These are phyloP conservation scores for Rhopalosiphum maidis DNA, from an alignment of 1,140 invertebrate genomes.

Conservation along the genomic window DNA sequence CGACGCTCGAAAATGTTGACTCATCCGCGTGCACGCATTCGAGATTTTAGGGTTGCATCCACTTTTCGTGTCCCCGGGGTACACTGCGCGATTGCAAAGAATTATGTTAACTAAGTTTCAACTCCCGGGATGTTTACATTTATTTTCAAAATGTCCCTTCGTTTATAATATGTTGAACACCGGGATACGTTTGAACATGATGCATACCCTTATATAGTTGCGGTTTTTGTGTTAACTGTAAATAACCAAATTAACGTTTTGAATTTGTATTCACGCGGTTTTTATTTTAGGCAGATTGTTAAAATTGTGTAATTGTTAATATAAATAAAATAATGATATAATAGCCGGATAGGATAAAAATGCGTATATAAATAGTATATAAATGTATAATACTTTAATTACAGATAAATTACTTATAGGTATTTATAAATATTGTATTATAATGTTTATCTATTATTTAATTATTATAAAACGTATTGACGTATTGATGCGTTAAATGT, in stretches of 20 bases:
- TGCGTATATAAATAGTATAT: too few relatives aligned
- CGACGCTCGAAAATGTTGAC: constrained; percentile 3
- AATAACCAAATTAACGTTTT: not conserved
- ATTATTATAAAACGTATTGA: not conserved
- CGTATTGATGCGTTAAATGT: not conserved
- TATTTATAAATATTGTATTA: not conserved
- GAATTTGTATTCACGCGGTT: not conserved
- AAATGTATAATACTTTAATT: not conserved
- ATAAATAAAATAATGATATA: not conserved
- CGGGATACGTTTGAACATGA: not conserved
- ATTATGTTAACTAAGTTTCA: constrained; percentile 48
- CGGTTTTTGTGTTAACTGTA: not conserved
- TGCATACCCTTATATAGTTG: not conserved
- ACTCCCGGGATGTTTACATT: constrained; percentile 28
- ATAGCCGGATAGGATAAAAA: not conserved
- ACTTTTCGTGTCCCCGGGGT: constrained; percentile 2
- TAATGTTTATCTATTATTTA: not conserved
- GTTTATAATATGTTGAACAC: not conserved
- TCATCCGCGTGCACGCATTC: constrained; percentile 20
- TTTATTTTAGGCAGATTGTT: not conserved
- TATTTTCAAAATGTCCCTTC: constrained; percentile 13
- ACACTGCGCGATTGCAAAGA: constrained; percentile 21
- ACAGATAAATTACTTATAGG: not conserved
- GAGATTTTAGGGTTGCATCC: constrained; percentile 42
- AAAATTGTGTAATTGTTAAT: not conserved